Conservation (phyloP, 2,113 vertebrate genomes). For the Eira barbara region DNA sequence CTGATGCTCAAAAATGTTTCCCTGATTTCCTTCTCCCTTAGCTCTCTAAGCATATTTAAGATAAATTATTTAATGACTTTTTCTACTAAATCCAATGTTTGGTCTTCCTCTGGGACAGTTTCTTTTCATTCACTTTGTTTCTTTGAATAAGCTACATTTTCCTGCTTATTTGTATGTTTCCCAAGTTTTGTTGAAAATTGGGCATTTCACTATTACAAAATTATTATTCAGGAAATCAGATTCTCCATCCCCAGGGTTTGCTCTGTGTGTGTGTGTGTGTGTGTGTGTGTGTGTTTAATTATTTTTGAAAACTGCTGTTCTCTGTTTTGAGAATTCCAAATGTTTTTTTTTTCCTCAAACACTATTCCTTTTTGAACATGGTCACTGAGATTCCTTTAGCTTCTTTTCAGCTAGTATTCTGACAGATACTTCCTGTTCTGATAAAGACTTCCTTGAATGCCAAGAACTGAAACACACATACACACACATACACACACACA, state of each 20-base stretch:
- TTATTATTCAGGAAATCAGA: neutral
- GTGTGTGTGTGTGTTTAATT: neutral
- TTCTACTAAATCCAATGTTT: neutral
- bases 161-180: neutral
- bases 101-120: neutral
- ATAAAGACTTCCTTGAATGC: neutral
- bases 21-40: neutral
- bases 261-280: neutral
- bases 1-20: neutral
- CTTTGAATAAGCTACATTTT: neutral
- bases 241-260: neutral
- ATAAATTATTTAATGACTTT: neutral
- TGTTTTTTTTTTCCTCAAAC: neutral
- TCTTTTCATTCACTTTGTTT: neutral
- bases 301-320: neutral
- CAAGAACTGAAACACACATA: neutral
- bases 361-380: neutral
- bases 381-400: neutral
- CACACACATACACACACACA: neutral
- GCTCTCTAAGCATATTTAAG: neutral
- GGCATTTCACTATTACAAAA: neutral
- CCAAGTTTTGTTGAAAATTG: neutral
- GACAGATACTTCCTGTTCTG: neutral
- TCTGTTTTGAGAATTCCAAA: neutral
- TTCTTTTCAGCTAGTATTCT: neutral